Evolutionary conservation across 2,113 vertebrate genomes (phyloP).

Genomic region (Dicentrarchus labrax): DNA sequence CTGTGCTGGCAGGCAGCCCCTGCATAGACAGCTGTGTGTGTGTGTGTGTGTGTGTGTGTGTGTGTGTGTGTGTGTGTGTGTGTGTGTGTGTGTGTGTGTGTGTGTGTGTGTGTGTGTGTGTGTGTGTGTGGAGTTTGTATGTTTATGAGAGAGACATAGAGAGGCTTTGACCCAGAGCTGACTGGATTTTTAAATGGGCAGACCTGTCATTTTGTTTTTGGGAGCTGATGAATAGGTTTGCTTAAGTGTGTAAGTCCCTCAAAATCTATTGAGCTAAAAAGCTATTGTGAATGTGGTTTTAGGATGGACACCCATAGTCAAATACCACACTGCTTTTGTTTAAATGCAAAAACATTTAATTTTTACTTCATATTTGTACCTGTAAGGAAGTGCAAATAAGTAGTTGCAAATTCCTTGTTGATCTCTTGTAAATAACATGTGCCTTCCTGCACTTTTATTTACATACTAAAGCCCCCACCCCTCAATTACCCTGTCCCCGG

Average conservation of each 20-base stretch:
- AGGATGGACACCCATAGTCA: constrained; percentile 27
- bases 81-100: constrained; percentile 16
- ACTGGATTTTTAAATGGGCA: constrained; percentile 40
- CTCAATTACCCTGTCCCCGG: constrained; percentile 25
- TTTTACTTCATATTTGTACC: constrained; percentile 7
- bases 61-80: constrained; percentile 19
- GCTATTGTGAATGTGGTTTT: constrained; percentile 43
- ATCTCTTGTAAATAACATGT: constrained; percentile 42
- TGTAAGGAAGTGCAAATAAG: constrained; percentile 26
- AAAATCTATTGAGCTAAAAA: constrained; percentile 18
- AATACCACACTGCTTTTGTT: constrained; percentile 13
- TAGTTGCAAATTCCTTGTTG: constrained; percentile 29
- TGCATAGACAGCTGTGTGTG: constrained; percentile 32
- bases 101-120: constrained; percentile 3
- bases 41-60: constrained; percentile 4
- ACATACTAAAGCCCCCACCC: constrained; percentile 21
- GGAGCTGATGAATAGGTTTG: constrained; percentile 41
- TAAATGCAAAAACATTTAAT: constrained; percentile 2
- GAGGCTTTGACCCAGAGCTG: constrained; percentile 56
- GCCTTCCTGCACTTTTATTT: constrained; percentile 40
- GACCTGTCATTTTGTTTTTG: constrained; percentile 46
- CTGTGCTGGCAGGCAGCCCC: constrained; percentile 59
- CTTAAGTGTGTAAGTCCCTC: not conserved
- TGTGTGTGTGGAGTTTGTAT: constrained; percentile 35
- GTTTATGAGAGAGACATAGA: constrained; percentile 49